A percentile compares a stretch with the other conserved stretches of the same genome.
Evolutionary conservation across 2,888 invertebrate species (phyloP).

Genomic region (Andrena trimmerana): DNA sequence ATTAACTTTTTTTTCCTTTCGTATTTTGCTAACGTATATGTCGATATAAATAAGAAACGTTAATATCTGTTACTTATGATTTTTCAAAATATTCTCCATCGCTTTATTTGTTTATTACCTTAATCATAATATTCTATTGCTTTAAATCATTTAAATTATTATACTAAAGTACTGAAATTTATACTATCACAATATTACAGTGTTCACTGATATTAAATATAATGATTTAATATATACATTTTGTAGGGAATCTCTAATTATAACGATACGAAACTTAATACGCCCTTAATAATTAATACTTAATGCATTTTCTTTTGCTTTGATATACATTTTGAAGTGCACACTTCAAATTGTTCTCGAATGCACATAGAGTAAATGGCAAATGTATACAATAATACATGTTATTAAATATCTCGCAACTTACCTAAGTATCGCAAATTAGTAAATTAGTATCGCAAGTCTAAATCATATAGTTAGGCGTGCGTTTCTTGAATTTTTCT

Average conservation of each 20-base stretch:
- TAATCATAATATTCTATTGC: neutral
- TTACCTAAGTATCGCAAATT: conserved; percentile 30
- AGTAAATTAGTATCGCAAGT: conserved; percentile 8
- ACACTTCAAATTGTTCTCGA: conserved; percentile 9
- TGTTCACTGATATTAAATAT: conserved; percentile 2
- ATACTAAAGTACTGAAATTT: neutral
- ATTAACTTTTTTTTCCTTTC: neutral
- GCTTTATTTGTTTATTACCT: neutral
- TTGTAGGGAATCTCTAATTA: conserved; percentile 37
- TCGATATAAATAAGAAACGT: conserved; percentile 23
- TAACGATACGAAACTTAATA: conserved; percentile 6
- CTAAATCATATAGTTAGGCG: conserved; percentile 14
- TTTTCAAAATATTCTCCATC: neutral
- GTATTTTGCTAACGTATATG: conserved; percentile 27
- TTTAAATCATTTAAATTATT: conserved; percentile 18
- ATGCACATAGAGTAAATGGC: conserved; percentile 19
- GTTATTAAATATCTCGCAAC: conserved; percentile 23
- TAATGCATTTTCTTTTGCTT: conserved; percentile 19
- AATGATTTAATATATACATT: conserved; percentile 38
- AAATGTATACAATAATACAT: conserved; percentile 33
- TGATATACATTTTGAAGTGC: conserved; percentile 6
- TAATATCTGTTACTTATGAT: conserved; percentile 16
- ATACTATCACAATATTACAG: neutral
- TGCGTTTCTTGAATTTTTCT: neutral
- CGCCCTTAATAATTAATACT: conserved; percentile 26